Evolutionary conservation across 2,888 invertebrate species (phyloP), one percentile per base, ranked within the genome.

Genomic region (Tetanocera ferruginea): DNA sequence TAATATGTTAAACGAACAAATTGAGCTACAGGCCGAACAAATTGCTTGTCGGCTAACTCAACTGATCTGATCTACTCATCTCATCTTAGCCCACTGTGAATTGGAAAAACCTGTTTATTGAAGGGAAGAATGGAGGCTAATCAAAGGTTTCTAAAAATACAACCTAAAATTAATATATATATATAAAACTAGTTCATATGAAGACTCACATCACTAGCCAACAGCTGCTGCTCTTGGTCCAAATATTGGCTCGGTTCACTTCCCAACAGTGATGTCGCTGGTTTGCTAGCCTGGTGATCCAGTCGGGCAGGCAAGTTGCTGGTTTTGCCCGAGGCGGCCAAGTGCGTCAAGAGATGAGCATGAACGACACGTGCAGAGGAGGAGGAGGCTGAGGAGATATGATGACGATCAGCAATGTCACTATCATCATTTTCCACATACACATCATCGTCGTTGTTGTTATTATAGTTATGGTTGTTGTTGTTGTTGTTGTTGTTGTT

Each of bases 111-210:
- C 11, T 9, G 19, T 25, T 28, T 0, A 25, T 60, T n/a, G n/a
- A n/a, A 19, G 23, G 14, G 19, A 55, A n/a, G n/a, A n/a, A n/a
- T n/a, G n/a, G n/a, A n/a, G 19, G 9, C 23, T 23, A 23, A 55
- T 55, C 55, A 23, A 19, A 23, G 57, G 57, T 23, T 19, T 19
- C 57, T 60, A 8, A 60, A 60, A 60, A 60, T 60, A 60, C 2
- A 70, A 17, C 69, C 17, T 70, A 52, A 23, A 70, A 70, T 70
- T 51, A 70, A 19, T 17, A 8, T n/a, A n/a, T n/a, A n/a, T n/a
- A n/a, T n/a, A n/a, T 23, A 8, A 43, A 72, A 72, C 72, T 60
- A 60, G 72, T 72, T 72, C 72, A 72, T 60, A 17, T 31, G 34
- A 11, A 28, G 11, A 62, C 62, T 73, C 73, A 73, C 73, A 11